Evolutionary conservation across 2,797 vertebrate genomes (phyloP).

Genomic region (Argentina silus): DNA sequence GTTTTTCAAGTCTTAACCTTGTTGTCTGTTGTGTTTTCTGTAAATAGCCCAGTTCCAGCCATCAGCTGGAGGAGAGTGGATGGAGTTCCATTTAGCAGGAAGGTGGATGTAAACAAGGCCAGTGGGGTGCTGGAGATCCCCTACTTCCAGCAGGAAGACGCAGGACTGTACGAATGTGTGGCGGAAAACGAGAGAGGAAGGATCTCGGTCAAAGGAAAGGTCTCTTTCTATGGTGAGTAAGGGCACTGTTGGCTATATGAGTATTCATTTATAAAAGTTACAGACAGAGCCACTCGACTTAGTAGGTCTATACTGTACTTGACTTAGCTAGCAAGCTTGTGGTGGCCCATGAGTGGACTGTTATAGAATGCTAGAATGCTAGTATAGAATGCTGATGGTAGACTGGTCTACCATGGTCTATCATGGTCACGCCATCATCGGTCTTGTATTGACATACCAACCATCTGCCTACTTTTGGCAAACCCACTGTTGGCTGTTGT

Average conservation of each 20-base stretch:
- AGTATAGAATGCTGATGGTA: too few species aligned
- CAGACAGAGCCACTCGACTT: too few species aligned
- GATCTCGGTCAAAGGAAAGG: constrained; percentile 88
- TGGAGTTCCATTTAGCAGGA: constrained; percentile 86
- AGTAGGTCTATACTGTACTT: too few species aligned
- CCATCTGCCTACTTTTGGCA: too few species aligned
- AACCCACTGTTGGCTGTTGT: too few species aligned
- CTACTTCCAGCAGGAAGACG: constrained; percentile 93
- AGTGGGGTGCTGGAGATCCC: constrained; percentile 92
- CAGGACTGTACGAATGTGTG: constrained; percentile 89
- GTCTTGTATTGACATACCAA: too few species aligned
- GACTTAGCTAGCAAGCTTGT: background rate
- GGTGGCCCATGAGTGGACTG: background rate
- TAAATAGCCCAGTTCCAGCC: constrained; percentile 85
- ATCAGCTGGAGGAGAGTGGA: constrained; percentile 91
- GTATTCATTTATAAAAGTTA: background rate
- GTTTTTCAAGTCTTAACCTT: constrained; percentile 33
- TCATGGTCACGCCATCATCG: too few species aligned
- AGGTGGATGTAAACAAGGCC: constrained; percentile 86
- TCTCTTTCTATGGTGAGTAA: constrained; percentile 91
- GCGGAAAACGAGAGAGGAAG: constrained; percentile 92
- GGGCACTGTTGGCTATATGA: background rate
- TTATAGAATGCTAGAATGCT: too few species aligned
- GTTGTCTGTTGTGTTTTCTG: constrained; percentile 23
- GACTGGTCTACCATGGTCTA: too few species aligned